These are phyloP conservation scores for Sebastes variabilis DNA, from an alignment of 2,797 vertebrate species.

Conservation along the genomic window DNA sequence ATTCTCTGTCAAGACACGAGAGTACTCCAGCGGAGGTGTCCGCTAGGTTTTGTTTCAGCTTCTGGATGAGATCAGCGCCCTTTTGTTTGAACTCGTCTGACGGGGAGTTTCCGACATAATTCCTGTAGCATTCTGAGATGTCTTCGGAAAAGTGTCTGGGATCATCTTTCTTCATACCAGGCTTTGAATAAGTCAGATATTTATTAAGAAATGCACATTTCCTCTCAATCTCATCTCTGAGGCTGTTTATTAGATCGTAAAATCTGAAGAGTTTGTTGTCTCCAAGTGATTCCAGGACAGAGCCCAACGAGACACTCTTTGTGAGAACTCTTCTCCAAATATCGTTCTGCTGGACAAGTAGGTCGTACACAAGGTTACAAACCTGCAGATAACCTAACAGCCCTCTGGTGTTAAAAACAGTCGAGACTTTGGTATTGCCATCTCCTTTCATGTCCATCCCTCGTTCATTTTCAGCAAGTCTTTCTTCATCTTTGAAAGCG, in stretches of 20 bases:
- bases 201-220: background rate
- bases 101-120: background rate
- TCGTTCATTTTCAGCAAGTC: conserved; percentile 11
- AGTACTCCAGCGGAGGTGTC: rapidly evolving
- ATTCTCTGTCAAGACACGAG: background rate
- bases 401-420: conserved; percentile 2
- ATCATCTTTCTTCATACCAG: background rate
- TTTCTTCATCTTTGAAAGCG: conserved; percentile 34
- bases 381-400: conserved; percentile 35
- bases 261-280: background rate
- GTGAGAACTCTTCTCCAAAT: conserved; percentile 8
- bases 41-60: background rate
- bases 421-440: background rate
- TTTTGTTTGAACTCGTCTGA: background rate
- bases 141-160: rapidly evolving
- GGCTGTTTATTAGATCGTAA: background rate
- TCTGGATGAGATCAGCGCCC: background rate
- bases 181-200: conserved; percentile 31
- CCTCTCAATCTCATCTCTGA: background rate
- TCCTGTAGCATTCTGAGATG: background rate
- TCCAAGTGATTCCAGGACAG: background rate
- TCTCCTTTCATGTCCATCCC: background rate
- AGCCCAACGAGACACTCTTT: rapidly evolving
- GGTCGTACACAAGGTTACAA: conserved; percentile 1
- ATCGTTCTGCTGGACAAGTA: background rate